Evolutionary conservation across 2,888 invertebrate genomes (phyloP), one percentile per base, ranked within the genome.

Genomic region (Empis stercorea): DNA sequence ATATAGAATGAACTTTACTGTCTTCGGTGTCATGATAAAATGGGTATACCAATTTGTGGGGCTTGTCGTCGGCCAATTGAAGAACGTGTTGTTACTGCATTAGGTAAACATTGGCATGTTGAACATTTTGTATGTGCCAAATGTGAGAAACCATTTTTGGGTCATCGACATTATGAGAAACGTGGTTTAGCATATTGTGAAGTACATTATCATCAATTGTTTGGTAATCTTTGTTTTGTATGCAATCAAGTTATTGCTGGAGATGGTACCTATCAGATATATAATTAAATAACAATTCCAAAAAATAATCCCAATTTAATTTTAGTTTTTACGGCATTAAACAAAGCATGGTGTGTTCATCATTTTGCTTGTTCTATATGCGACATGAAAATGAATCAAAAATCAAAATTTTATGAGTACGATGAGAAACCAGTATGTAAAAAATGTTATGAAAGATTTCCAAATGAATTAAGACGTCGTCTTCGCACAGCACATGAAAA

Each of bases 41-140:
- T 99, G 96, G 97, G 97, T 27, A 95, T 99, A 54, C 97, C 99
- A n/a, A 99, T 99, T 58, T 99, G 99, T 69, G 99, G 97, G 30
- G 99, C 99, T 45, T 99, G 99, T 67, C 85, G 97, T 45, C 84
- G 97, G 27, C 99, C 99, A 1, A 97, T 99, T 56, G 99, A 99
- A 69, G 99, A 99, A 68, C 78, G 99, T 50, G 95, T 99, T 27
- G 96, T 99, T 10, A 97, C 97, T 30, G 99, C 99, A 11, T 74
- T 99, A 27, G 99, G 95, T 27, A 96, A 96, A 71, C 91, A 95
- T 65, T 96, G 95, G 95, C 96, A 97, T 68, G 95, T 96, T 23
- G 95, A 95, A 85, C 99, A 99, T 73, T 99, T 99, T 69, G 99
- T 97, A 2, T 99, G 99, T 70, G 96, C 97, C 55, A 96, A 96